These are phyloP conservation scores for Naso thynnoides DNA, from an alignment of 2,797 vertebrate species.

Conservation along the genomic window DNA sequence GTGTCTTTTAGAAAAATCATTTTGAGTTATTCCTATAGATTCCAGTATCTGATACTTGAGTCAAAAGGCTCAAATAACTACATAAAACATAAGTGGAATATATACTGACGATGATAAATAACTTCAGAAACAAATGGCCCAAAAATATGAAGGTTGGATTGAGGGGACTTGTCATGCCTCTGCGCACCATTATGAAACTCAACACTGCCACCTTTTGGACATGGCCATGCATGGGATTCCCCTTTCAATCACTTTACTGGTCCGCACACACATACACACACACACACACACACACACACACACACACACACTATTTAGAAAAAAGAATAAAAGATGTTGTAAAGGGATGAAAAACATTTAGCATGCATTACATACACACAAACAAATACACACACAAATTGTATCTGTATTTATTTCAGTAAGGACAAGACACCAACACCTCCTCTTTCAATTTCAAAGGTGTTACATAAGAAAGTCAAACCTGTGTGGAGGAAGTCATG, in stretches of 20 bases:
- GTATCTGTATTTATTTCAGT: background rate
- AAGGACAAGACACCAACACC: fast-evolving
- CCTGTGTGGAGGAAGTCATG: constrained; percentile 25
- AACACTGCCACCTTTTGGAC: constrained; percentile 98
- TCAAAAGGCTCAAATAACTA: background rate
- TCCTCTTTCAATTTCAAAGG: background rate
- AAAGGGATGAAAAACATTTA: background rate
- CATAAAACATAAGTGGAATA: background rate
- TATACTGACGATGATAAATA: background rate
- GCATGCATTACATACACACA: constrained; percentile 3
- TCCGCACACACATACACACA: background rate
- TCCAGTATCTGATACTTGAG: too few species aligned
- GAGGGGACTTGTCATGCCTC: constrained; percentile 20
- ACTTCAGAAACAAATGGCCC: constrained; percentile 14
- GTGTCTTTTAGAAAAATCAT: background rate
- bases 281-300: background rate
- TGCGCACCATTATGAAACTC: constrained; percentile 83
- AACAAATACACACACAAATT: background rate
- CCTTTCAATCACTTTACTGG: background rate
- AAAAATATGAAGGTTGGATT: constrained; percentile 29
- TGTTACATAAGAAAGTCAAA: constrained; percentile 16
- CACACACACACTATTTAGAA: background rate
- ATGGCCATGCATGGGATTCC: constrained; percentile 43
- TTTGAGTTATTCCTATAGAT: too few species aligned
- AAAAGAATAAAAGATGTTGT: constrained; percentile 1